Base-by-base conservation (phyloP, 2,113 vertebrate genomes). In the Sinocyclocheilus grahami region DNA sequence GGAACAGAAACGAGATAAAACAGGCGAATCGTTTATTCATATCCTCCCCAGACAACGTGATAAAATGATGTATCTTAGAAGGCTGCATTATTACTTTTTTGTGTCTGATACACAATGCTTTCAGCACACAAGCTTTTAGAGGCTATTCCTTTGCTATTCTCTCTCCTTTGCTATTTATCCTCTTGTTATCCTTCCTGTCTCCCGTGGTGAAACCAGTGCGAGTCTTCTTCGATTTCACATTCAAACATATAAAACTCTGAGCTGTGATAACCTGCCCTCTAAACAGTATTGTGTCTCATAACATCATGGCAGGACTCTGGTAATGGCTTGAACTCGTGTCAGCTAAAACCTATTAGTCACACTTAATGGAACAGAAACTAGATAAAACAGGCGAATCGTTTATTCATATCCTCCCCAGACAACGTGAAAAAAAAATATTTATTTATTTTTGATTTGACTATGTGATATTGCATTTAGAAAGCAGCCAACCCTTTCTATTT, bases 311-410 rank as follows among this genome's bases (percentile, higher is more conserved):
- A 69, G 24, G 42, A 65, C 62, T 67, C 63, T 30, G 62, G 24
- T 22, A 80, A 63, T 85, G 71, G 69, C 78, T 86, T 82, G 60
- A 51, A 82, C 74, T 63, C 20, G 51, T 75, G 60, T 75, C 85
- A 79, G 46, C 74, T 53, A 60, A 53, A 86, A 72, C 79, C 63
- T 60, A 85, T 82, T 82, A 88, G 87, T 82, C 83, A 85, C 81
- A 78, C 76, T 46, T 71, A 81, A 85, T 81, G 83, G 78, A 65
- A 69, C 74, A 86, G 39, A 42, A 46, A 84, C 48, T 5, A 80
- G 58, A 72, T 83, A 27, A 78, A 83, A n/a, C 24, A 20, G 62
- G 51, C 11, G 14, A 83, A 69, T 27, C 9, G 22, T 86, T 79
- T 55, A 67, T 86, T 86, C 77, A 76, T 81, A 69, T 18, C 69